Evolutionary conservation across 1,140 invertebrate genomes (phyloP), one percentile per base, ranked within the genome.

Genomic region (Oryzaephilus surinamensis): DNA sequence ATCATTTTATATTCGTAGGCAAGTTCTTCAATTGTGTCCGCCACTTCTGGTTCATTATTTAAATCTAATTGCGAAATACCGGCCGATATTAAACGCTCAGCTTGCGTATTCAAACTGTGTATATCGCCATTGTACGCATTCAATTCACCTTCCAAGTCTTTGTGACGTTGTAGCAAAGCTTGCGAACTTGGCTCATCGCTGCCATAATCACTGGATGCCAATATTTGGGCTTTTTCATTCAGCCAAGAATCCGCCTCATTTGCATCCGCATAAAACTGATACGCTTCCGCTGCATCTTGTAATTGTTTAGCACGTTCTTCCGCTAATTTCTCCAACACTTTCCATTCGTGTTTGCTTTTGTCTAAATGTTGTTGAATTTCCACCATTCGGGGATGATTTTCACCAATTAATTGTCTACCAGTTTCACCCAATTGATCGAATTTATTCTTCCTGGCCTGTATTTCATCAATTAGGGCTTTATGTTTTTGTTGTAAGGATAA

Each of bases 211-310:
- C 75, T 74, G 0, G 86, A 90, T n/a, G 76, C 73, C 1, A 92
- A 84, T 14, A 97, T 65, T 0, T 89, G 77, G 61, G 86, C 80
- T 61, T 92, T 92, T 60, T 97, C 92, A 46, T 88, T 84, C 66
- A 98, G 79, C 92, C 93, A 98, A 0, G 91, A 95, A 54, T 97
- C 94, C 0, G 92, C 86, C 61, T 99, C 95, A 63, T 98, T 97
- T 0, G 92, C 93, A 66, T 98, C 94, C 2, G 90, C 82, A 58
- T 93, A 94, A 66, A 93, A 96, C 72, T 85, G 83, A 52, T 92
- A 94, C 6, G 93, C 91, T 60, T 96, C 90, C 2, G 84, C 85
- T 1, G 93, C 92, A 61, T 97, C 94, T 46, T 91, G 82, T 1
- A 98, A 64, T 55, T 94, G 86, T 48, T 84, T 85, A 35, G 84